phyloP scores from a whole-genome alignment of 2,888 invertebrate species.

The Agrotis segetum region DNA sequence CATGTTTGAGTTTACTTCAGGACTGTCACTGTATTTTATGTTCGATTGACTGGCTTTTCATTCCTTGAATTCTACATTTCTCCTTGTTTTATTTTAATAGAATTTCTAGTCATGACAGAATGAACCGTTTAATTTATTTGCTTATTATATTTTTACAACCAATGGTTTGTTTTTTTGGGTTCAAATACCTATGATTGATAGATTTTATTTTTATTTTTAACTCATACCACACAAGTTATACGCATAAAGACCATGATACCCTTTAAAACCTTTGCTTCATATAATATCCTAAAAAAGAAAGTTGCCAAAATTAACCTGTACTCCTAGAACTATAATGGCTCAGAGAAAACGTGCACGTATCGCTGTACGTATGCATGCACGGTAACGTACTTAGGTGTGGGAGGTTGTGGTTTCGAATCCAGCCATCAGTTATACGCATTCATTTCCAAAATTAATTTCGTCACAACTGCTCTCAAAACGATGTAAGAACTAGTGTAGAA shows the following conservation, averaged over 20 bases:
- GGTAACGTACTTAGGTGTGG: no score
- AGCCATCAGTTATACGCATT: no score
- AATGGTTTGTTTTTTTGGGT: no score
- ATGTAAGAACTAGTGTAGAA: no score
- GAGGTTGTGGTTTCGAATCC: no score
- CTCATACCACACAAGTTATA: not conserved
- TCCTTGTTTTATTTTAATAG: not conserved
- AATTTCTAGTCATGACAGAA: not conserved
- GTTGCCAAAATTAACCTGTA: no score
- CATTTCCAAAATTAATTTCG: no score
- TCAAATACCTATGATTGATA: conserved; percentile 7
- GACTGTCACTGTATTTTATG: conserved; percentile 12
- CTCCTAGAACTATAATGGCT: no score
- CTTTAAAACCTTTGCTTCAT: conserved; percentile 14
- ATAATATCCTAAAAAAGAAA: not conserved
- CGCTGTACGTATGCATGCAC: no score
- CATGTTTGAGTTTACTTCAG: conserved; percentile 20
- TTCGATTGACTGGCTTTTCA: conserved; percentile 38
- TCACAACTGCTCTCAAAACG: no score
- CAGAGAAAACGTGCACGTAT: no score
- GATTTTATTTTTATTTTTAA: not conserved
- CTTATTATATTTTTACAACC: conserved; percentile 3
- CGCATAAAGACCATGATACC: not conserved
- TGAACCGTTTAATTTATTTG: not conserved
- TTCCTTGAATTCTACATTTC: conserved; percentile 2